Evolutionary conservation across 2,113 vertebrate genomes (phyloP).

Genomic region (Eulacestoma nigropectus): DNA sequence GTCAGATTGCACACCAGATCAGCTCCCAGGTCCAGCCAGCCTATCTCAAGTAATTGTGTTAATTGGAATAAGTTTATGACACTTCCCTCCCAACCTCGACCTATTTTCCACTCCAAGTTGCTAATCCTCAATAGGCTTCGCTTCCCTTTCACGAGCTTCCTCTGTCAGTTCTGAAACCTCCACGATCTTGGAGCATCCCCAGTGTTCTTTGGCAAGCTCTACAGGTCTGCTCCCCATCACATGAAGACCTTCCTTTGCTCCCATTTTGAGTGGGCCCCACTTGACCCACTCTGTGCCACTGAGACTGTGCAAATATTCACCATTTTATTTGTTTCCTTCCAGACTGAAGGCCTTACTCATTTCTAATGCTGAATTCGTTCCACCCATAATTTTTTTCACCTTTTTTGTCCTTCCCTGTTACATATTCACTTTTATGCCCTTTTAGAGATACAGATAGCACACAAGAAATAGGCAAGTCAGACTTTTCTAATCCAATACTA

Average conservation of each 20-base stretch:
- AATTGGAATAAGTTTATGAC: neutral
- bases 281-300: neutral
- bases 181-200: neutral
- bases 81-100: accelerated
- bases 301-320: neutral
- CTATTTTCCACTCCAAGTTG: neutral
- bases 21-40: neutral
- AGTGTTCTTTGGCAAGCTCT: neutral
- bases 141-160: neutral
- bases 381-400: accelerated
- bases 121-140: neutral
- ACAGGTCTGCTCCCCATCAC: neutral
- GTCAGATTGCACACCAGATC: neutral
- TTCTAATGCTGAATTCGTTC: neutral
- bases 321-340: neutral
- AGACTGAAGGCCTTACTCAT: neutral
- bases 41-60: neutral
- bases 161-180: neutral
- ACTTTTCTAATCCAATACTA: neutral
- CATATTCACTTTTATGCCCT: neutral
- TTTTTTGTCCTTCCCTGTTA: neutral
- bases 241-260: neutral
- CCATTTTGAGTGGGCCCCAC: neutral
- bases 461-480: neutral
- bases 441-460: neutral